Evolutionary conservation across 2,797 vertebrate genomes (phyloP).

Genomic region (Rhinogobio ventralis): DNA sequence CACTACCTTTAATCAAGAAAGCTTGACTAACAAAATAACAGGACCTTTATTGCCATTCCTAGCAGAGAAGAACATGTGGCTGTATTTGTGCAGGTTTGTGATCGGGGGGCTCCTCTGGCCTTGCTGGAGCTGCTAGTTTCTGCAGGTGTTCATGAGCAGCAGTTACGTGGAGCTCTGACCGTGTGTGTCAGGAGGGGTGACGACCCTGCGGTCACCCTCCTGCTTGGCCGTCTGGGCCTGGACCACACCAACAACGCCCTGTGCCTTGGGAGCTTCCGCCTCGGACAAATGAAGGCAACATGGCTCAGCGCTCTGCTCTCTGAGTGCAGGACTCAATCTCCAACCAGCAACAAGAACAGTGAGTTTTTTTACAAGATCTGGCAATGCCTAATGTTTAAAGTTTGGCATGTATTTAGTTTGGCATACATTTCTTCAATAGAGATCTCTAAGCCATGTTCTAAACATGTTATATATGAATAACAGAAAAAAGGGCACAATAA

Average conservation of each 20-base stretch:
- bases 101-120: constrained; percentile 84
- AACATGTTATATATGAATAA: no score
- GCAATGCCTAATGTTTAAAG: not conserved
- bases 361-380: constrained; percentile 66
- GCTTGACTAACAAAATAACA: not conserved
- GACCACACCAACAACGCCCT: constrained; percentile 89
- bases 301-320: constrained; percentile 91
- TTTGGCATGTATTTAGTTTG: not conserved
- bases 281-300: constrained; percentile 86
- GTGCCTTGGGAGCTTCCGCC: constrained; percentile 90
- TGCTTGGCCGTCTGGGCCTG: constrained; percentile 88
- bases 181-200: constrained; percentile 85
- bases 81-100: constrained; percentile 84
- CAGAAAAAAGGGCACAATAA: no score
- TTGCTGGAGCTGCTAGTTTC: constrained; percentile 89
- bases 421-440: not conserved
- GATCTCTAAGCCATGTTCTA: no score
- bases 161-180: constrained; percentile 85
- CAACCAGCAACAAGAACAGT: constrained; percentile 78
- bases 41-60: not conserved
- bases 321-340: constrained; percentile 72
- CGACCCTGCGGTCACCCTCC: constrained; percentile 83
- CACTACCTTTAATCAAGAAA: not conserved
- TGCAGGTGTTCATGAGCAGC: constrained; percentile 86
- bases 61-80: not conserved